Evolutionary conservation across 2,113 vertebrate genomes (phyloP), one percentile per base, ranked within the genome.

Genomic region (Scortum barcoo): DNA sequence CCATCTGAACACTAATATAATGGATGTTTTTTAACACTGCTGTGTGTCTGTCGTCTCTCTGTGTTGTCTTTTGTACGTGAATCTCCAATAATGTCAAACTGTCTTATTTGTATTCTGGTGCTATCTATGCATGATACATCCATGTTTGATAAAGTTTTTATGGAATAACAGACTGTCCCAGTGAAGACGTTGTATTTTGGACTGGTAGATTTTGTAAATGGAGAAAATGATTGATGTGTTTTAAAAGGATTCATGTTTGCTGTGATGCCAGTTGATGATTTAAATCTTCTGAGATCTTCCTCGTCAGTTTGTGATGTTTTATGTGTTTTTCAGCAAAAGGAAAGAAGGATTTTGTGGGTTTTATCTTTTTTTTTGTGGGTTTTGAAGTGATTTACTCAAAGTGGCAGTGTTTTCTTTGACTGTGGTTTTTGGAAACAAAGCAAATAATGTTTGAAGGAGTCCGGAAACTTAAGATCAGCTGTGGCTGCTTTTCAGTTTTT

Each of bases 41-140:
- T 62, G 24, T 50, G 56, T 61, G 56, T 57, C 16, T 56, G 51
- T 60, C 17, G 68, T 72, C 16, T 12, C 48, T 72, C 5, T 2
- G 46, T 87, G 48, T 76, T 12, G 67, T 76, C 24, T 62, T 73
- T 82, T 77, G 40, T 87, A 58, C 0, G 50, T 84, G 73, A 72
- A n/a, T 50, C 42, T 70, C 20, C 20, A 1, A 61, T n/a, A 65
- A 58, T 17, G 51, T 86, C 22, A 9, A 2, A 10, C n/a, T 42
- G 58, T 92, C 86, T 94, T 94, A 89, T 96, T 96, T 96, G 95
- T 97, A 96, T 79, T 61, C 12, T 95, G 97, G 97, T 97, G 97
- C 97, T 97, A 96, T 95, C 95, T 95, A 95, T 96, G 12, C 61
- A 68, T 48, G 46, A 77, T 95, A 95, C 93, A 95, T 96, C 58